Percentiles rank a stretch among this genome's conserved stretches.
These are phyloP conservation scores for Malthinus flaveolus DNA, from an alignment of 2,888 invertebrate genomes.

Conservation along the genomic window DNA sequence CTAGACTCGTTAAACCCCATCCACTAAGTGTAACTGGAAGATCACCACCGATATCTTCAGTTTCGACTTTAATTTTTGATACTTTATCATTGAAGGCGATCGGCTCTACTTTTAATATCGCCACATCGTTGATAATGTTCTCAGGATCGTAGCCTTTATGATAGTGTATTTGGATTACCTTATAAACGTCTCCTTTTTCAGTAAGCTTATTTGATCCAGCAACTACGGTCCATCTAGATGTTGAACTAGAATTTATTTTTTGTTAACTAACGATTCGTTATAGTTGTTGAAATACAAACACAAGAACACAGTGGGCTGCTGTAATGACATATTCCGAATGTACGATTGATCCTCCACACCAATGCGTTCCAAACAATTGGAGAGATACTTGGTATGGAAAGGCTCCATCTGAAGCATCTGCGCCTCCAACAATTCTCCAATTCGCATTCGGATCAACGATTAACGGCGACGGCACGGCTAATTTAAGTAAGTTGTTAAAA, in stretches of 20 bases:
- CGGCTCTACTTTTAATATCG: not conserved
- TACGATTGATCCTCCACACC: conserved; percentile 40
- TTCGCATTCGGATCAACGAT: not conserved
- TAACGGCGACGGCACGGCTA: not conserved
- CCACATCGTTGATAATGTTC: not conserved
- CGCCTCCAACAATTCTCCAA: conserved; percentile 30
- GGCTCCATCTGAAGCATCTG: conserved; percentile 29
- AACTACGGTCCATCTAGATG: not conserved
- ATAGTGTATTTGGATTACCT: not conserved
- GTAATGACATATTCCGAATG: conserved; percentile 35
- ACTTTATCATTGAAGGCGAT: not conserved
- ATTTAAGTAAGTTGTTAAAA: not conserved
- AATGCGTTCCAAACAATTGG: conserved; percentile 24
- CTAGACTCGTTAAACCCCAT: conserved; percentile 54
- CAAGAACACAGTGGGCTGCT: conserved; percentile 39
- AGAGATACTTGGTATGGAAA: conserved; percentile 39
- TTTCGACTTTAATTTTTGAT: not conserved
- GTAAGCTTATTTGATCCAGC: not conserved
- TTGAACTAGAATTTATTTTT: not conserved
- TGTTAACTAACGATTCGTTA: not conserved
- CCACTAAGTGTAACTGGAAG: conserved; percentile 46
- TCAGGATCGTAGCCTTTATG: not conserved
- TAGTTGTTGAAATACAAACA: conserved; percentile 1
- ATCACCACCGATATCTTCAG: conserved; percentile 47
- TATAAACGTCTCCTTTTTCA: not conserved